Conservation (phyloP, 1,140 invertebrate genomes). For the Oscheius sp. region DNA sequence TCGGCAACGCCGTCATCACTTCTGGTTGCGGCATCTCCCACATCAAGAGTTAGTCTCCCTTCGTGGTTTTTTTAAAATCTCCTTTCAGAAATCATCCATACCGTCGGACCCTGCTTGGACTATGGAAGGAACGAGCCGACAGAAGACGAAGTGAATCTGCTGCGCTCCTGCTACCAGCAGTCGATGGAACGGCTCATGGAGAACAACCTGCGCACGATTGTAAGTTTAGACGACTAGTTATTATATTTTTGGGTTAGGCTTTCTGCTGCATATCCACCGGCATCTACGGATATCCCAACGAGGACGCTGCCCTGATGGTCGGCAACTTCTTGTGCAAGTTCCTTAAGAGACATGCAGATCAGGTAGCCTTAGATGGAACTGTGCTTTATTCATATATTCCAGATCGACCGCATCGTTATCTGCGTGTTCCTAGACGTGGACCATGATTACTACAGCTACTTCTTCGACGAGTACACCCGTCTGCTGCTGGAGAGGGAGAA, state of each 20-base stretch:
- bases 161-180: constrained; percentile 20
- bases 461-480: constrained; percentile 1
- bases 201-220: constrained; percentile 7
- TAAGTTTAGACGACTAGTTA: not conserved
- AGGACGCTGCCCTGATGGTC: constrained; percentile 27
- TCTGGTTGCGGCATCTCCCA: constrained; percentile 9
- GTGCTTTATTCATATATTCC: constrained; percentile 1
- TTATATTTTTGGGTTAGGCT: constrained; percentile 18
- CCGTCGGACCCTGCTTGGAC: constrained; percentile 17
- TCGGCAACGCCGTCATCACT: constrained; percentile 22
- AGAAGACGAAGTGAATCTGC: not conserved
- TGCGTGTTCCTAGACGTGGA: constrained; percentile 21
- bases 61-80: not conserved
- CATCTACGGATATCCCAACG: constrained; percentile 36
- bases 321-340: constrained; percentile 5
- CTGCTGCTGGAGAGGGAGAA: not conserved
- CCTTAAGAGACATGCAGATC: not conserved
- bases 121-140: not conserved
- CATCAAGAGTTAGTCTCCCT: constrained; percentile 21
- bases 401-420: constrained; percentile 20
- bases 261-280: constrained; percentile 37
- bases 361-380: not conserved
- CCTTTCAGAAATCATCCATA: constrained; percentile 34
- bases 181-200: constrained; percentile 7
- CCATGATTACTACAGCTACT: constrained; percentile 19